phyloP scores from a whole-genome alignment of 1,140 invertebrate genomes.

The Phymastichus coffea region DNA sequence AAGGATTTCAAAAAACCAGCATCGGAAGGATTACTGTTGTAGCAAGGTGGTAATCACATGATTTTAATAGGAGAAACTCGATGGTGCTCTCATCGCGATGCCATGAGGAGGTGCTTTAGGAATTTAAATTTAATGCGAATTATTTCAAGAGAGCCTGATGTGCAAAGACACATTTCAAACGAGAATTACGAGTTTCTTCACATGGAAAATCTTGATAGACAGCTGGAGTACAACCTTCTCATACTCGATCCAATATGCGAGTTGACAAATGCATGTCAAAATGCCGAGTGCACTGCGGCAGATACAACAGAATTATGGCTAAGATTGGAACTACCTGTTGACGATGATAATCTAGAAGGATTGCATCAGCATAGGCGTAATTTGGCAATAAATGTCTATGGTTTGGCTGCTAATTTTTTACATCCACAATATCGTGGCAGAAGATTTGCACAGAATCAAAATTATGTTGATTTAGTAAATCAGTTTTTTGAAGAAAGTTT shows the following conservation, averaged over 20 bases:
- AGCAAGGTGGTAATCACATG: slow-evolving; percentile 8
- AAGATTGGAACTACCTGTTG: not conserved
- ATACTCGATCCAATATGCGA: too few species aligned
- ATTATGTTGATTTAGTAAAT: not conserved
- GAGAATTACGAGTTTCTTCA: not conserved
- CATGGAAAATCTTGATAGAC: not conserved
- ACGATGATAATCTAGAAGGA: not conserved
- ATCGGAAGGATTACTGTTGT: not conserved
- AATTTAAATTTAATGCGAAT: too few species aligned
- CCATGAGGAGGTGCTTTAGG: slow-evolving; percentile 2
- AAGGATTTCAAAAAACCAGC: not conserved
- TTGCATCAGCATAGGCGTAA: not conserved
- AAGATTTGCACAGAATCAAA: not conserved
- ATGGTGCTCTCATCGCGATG: slow-evolving; percentile 11
- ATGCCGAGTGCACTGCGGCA: slow-evolving; percentile 6
- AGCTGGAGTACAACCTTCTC: slow-evolving; percentile 9
- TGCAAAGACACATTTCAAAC: slow-evolving; percentile 1
- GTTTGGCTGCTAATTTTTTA: not conserved
- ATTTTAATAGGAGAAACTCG: slow-evolving; percentile 5
- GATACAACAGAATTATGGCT: slow-evolving; percentile 16
- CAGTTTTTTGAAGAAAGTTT: not conserved
- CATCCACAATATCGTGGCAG: not conserved
- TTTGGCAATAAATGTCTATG: not conserved
- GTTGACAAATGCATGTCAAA: slow-evolving; percentile 23
- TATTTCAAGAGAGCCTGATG: too few species aligned